These are phyloP conservation scores for Trissolcus japonicus DNA, from an alignment of 2,888 invertebrate genomes.

Conservation along the genomic window DNA sequence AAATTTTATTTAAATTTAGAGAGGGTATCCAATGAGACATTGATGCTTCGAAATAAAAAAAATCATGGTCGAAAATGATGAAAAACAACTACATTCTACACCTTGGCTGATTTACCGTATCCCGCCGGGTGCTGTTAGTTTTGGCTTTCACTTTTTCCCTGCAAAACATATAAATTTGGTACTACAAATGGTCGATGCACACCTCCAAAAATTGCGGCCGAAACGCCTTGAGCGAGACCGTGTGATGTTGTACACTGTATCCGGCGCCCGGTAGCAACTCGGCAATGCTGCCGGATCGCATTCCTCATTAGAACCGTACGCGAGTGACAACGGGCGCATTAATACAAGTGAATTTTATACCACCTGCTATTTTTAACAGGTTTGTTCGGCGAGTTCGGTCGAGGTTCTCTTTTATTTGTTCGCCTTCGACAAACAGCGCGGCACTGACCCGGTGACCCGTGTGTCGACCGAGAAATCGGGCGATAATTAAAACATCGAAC, in stretches of 20 bases:
- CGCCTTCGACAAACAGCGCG: slow-evolving; percentile 11
- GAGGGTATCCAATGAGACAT: too few relatives aligned
- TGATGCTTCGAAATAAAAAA: too few relatives aligned
- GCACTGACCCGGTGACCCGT: slow-evolving; percentile 4
- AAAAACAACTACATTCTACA: too few relatives aligned
- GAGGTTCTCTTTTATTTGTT: slow-evolving; percentile 24
- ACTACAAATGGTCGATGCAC: neutral
- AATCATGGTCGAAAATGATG: too few relatives aligned
- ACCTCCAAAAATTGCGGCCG: slow-evolving; percentile 8
- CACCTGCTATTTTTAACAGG: slow-evolving; percentile 50
- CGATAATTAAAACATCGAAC: slow-evolving; percentile 44
- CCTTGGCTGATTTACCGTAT: neutral
- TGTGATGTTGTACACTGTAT: slow-evolving; percentile 11
- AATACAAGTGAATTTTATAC: slow-evolving; percentile 36
- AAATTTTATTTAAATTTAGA: too few relatives aligned
- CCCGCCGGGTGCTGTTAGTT: neutral
- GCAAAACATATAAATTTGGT: slow-evolving; percentile 3
- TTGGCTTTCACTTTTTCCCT: slow-evolving; percentile 1
- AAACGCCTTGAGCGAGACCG: neutral
- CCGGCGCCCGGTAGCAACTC: slow-evolving; percentile 16
- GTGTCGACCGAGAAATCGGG: slow-evolving; percentile 3
- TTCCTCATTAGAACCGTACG: slow-evolving; percentile 40
- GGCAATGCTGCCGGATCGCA: slow-evolving; percentile 31
- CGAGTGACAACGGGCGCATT: slow-evolving; percentile 40
- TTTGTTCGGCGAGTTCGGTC: slow-evolving; percentile 21